These are phyloP conservation scores for Chrysoperla carnea DNA, from an alignment of 1,140 invertebrate genomes.

Conservation along the genomic window DNA sequence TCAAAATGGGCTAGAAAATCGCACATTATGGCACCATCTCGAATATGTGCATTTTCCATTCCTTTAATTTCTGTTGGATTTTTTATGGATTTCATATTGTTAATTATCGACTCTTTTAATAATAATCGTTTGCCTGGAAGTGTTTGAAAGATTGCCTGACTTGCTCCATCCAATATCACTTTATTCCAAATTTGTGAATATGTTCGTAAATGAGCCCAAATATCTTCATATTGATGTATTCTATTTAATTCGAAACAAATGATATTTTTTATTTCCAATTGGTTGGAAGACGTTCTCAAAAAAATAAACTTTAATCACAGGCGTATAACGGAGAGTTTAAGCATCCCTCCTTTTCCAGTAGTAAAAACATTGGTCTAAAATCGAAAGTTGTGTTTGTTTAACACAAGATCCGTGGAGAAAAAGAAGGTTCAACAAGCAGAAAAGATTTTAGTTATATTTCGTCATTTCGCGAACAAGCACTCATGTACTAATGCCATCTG, in stretches of 20 bases:
- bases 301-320: constrained; percentile 1
- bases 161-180: constrained; percentile 61
- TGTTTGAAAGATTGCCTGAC: constrained; percentile 50
- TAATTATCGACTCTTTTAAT: constrained; percentile 50
- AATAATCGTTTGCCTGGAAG: constrained; percentile 38
- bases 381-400: no score
- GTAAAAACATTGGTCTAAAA: no score
- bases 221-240: constrained; percentile 44
- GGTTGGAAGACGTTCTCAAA: constrained; percentile 2
- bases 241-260: constrained; percentile 28
- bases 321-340: no score
- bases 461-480: no score
- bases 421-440: no score
- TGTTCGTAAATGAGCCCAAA: constrained; percentile 50
- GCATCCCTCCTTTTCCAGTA: no score
- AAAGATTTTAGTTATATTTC: no score
- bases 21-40: constrained; percentile 79
- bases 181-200: constrained; percentile 43
- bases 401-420: no score
- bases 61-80: constrained; percentile 69
- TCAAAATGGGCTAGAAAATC: constrained; percentile 81
- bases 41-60: constrained; percentile 71
- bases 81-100: constrained; percentile 69
- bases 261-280: no score
- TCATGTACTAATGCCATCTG: no score